Evolutionary conservation across 2,797 vertebrate species (phyloP).

Genomic region (Hydrocynus forskahlii): DNA sequence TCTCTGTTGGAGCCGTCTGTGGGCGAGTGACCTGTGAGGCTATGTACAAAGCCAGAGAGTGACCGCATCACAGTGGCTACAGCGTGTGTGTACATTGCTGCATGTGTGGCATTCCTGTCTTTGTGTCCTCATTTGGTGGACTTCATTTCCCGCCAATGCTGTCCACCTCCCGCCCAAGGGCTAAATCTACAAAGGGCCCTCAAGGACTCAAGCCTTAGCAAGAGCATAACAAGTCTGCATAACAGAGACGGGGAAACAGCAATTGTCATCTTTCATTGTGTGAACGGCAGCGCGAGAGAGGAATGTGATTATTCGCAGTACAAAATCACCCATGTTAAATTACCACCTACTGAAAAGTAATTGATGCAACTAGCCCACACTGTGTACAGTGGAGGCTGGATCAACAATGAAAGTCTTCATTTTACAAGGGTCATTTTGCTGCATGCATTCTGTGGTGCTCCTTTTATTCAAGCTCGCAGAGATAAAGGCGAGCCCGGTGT

Average conservation of each 20-base stretch:
- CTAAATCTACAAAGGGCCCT: slow-evolving; percentile 51
- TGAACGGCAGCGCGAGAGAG: not conserved
- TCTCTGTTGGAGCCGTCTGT: slow-evolving; percentile 39
- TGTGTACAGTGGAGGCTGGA: slow-evolving; percentile 12
- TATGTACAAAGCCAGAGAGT: slow-evolving; percentile 56
- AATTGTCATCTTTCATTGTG: not conserved
- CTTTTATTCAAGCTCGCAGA: slow-evolving; percentile 13
- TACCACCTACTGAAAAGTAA: slow-evolving; percentile 15
- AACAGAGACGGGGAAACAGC: not conserved
- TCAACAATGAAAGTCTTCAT: slow-evolving; percentile 22
- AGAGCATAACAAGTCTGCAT: not conserved
- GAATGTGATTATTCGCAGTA: slow-evolving; percentile 21
- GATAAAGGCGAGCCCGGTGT: slow-evolving; percentile 2
- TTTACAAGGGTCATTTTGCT: slow-evolving; percentile 28
- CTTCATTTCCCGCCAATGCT: slow-evolving; percentile 62
- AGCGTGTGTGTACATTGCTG: slow-evolving; percentile 70
- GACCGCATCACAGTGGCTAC: slow-evolving; percentile 64
- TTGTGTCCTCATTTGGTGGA: slow-evolving; percentile 63
- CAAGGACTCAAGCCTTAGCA: slow-evolving; percentile 35
- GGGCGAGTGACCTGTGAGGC: slow-evolving; percentile 40
- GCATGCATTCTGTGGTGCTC: not conserved
- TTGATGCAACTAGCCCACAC: slow-evolving; percentile 22
- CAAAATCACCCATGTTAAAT: slow-evolving; percentile 34
- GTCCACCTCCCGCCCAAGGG: slow-evolving; percentile 16
- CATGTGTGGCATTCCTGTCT: slow-evolving; percentile 72